Evolutionary conservation across 53 echinoderm and acorn worm species (phyloP).

Genomic region (Henricia sp.): DNA sequence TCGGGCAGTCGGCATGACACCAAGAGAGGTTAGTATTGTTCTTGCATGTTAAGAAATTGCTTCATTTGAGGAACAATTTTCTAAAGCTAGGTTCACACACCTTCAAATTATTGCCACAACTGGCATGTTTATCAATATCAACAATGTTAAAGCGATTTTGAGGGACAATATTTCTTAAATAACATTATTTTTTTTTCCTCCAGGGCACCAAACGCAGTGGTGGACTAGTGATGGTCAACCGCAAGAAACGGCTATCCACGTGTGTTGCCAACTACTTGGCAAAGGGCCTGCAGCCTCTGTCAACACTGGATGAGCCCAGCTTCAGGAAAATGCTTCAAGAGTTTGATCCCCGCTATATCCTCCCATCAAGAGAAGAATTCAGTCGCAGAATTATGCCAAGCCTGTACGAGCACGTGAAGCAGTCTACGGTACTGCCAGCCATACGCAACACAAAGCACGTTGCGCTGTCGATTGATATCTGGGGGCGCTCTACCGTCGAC

Average conservation of each 20-base stretch:
- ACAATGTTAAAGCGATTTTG: neutral
- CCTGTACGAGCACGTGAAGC: conserved; percentile 56
- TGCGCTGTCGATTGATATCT: conserved; percentile 54
- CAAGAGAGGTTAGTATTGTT: conserved; percentile 25
- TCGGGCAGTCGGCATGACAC: conserved; percentile 4
- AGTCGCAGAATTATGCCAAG: conserved; percentile 34
- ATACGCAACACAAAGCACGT: conserved; percentile 46
- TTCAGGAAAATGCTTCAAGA: conserved; percentile 62
- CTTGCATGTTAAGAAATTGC: no score
- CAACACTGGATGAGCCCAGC: conserved; percentile 65
- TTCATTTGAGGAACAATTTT: neutral
- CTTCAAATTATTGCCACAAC: no score
- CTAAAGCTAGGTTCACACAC: no score
- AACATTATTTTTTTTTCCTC: neutral
- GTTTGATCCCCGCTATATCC: conserved; percentile 54
- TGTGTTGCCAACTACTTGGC: conserved; percentile 53
- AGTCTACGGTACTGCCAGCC: conserved; percentile 17
- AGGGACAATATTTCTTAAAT: neutral
- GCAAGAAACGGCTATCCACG: conserved; percentile 43
- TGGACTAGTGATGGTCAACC: conserved; percentile 24
- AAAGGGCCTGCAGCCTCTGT: conserved; percentile 60
- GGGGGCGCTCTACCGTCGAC: conserved; percentile 45
- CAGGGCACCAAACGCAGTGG: conserved; percentile 13
- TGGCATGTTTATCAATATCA: no score
- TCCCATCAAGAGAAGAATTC: conserved; percentile 56